These are phyloP conservation scores for Eublepharis macularius DNA, from an alignment of 2,113 vertebrate species.

Conservation along the genomic window DNA sequence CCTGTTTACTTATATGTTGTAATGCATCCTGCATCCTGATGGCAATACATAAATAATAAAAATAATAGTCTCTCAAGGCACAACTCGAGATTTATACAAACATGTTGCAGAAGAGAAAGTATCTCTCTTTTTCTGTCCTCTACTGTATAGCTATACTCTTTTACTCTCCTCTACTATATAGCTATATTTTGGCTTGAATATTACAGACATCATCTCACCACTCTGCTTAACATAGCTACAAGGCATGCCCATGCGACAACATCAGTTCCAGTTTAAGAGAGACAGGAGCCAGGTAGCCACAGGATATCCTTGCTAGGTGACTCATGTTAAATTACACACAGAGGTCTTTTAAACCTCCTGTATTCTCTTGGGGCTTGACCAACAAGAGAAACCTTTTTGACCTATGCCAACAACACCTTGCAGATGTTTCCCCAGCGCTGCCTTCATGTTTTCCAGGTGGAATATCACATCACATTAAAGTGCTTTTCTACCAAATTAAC, in stretches of 20 bases:
- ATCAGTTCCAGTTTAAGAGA: not conserved
- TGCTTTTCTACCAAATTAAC: not conserved
- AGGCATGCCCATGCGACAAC: not conserved
- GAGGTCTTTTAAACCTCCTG: not conserved
- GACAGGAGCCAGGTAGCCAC: not conserved
- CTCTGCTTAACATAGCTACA: not conserved
- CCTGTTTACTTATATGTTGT: too few relatives aligned
- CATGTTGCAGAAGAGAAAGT: not conserved
- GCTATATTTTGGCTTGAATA: not conserved
- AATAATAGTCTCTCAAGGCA: not conserved
- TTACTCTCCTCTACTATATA: too few relatives aligned
- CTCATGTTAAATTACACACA: not conserved
- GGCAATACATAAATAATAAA: too few relatives aligned
- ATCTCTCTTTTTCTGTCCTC: too few relatives aligned
- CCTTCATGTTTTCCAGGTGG: slow-evolving; percentile 1
- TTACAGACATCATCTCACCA: not conserved
- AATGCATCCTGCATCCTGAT: too few relatives aligned
- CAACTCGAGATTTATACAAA: not conserved
- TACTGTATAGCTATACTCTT: too few relatives aligned
- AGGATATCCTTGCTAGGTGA: not conserved
- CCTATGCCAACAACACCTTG: not conserved
- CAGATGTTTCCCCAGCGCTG: not conserved
- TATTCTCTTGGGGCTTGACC: not conserved
- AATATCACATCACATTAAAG: not conserved
- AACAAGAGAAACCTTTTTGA: not conserved